Conservation (phyloP, 2,888 invertebrate genomes). For the Diadegma fenestrale region DNA sequence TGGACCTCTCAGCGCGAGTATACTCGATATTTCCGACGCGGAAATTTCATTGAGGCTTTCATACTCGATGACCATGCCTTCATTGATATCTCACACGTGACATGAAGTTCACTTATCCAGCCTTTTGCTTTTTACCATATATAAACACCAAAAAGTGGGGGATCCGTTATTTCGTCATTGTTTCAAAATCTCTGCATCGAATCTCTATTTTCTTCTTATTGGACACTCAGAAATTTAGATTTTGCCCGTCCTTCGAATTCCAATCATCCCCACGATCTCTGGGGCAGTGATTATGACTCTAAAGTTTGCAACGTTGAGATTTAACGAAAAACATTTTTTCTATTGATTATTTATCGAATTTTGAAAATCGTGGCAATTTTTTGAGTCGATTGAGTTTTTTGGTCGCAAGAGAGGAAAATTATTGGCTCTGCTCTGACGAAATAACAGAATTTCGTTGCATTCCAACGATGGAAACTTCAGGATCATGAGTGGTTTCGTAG, state of each 20-base stretch:
- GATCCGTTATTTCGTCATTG: neutral
- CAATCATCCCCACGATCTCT: neutral
- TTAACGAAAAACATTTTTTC: no score
- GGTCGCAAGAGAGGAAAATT: no score
- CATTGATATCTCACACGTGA: neutral
- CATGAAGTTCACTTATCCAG: neutral
- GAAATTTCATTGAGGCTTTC: neutral
- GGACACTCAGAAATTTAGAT: neutral
- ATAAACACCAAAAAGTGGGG: neutral
- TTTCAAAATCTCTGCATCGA: neutral
- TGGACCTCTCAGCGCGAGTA: neutral
- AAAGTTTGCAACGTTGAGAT: no score
- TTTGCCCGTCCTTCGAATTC: neutral
- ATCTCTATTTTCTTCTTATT: neutral
- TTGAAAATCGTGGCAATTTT: no score
- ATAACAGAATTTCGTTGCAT: no score
- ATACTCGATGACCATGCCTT: neutral
- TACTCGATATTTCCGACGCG: neutral
- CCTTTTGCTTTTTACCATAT: neutral
- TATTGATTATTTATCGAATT: no score
- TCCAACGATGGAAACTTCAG: no score
- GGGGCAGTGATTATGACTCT: no score
- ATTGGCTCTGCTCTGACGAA: no score
- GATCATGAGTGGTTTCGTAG: conserved; percentile 1
- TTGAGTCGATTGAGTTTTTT: no score